These are phyloP conservation scores for Mythimna vitellina DNA, from an alignment of 2,888 invertebrate genomes.

Conservation along the genomic window DNA sequence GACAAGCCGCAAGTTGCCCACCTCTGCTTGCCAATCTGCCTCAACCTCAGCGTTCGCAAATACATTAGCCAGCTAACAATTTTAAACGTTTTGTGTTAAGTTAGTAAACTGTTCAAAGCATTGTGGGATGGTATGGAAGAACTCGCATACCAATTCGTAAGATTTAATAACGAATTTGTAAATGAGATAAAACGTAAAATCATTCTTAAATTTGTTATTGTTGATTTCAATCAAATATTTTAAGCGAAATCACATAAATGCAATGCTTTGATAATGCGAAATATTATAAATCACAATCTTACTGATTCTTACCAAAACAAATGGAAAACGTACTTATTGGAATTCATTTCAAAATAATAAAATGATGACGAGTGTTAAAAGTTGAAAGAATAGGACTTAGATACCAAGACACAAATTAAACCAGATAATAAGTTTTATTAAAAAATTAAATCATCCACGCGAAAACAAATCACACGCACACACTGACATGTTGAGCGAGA, in stretches of 20 bases:
- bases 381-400: conserved; percentile 7
- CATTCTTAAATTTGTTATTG: background rate
- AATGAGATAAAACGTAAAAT: background rate
- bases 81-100: conserved; percentile 44
- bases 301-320: background rate
- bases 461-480: conserved; percentile 45
- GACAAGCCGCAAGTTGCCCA: conserved; percentile 68
- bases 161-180: background rate
- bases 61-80: conserved; percentile 44
- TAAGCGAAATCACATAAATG: conserved; percentile 1
- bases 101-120: conserved; percentile 27
- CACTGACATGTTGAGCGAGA: conserved; percentile 30
- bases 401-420: conserved; percentile 22
- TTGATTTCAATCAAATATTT: background rate
- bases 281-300: background rate
- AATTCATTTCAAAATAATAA: background rate
- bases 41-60: conserved; percentile 45
- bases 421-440: conserved; percentile 29
- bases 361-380: background rate
- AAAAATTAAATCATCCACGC: conserved; percentile 30
- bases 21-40: conserved; percentile 59
- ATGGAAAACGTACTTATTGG: background rate
- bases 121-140: background rate
- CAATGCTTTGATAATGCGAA: background rate
- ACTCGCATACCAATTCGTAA: background rate